Conservation (phyloP, 2,888 invertebrate species). For the Epinotia brunnichana region DNA sequence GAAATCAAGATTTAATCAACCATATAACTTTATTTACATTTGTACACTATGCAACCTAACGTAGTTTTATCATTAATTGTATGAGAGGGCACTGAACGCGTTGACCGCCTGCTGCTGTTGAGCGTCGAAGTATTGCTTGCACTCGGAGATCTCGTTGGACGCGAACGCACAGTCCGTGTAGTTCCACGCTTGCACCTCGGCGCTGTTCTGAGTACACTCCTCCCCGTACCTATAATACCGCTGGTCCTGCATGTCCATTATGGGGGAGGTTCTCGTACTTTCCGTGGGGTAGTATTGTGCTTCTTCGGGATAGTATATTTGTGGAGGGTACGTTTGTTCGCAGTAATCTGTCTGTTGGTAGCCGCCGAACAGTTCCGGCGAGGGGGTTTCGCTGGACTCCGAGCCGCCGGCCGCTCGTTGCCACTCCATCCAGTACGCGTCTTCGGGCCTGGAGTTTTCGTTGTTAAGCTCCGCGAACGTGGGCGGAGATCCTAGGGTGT, state of each 20-base stretch:
- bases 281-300: slow-evolving; percentile 73
- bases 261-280: slow-evolving; percentile 68
- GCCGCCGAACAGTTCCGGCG: slow-evolving; percentile 80
- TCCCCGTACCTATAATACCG: slow-evolving; percentile 72
- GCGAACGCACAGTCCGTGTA: slow-evolving; percentile 73
- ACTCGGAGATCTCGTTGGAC: slow-evolving; percentile 62
- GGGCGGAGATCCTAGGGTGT: slow-evolving; percentile 85
- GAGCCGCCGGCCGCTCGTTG: slow-evolving; percentile 76
- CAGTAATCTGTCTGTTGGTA: slow-evolving; percentile 76
- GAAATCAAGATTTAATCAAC: slow-evolving; percentile 34
- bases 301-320: slow-evolving; percentile 75
- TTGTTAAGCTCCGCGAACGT: slow-evolving; percentile 89
- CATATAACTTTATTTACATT: slow-evolving; percentile 58
- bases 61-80: slow-evolving; percentile 58
- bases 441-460: slow-evolving; percentile 87
- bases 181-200: slow-evolving; percentile 71
- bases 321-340: slow-evolving; percentile 69
- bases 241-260: slow-evolving; percentile 69
- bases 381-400: slow-evolving; percentile 82
- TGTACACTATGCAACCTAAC: slow-evolving; percentile 50
- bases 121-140: slow-evolving; percentile 71
- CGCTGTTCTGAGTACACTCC: slow-evolving; percentile 67
- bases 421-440: slow-evolving; percentile 84
- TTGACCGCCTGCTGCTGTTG: slow-evolving; percentile 69
- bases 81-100: slow-evolving; percentile 66